Conservation (phyloP, 2,113 vertebrate species). For the Cololabis saira region DNA sequence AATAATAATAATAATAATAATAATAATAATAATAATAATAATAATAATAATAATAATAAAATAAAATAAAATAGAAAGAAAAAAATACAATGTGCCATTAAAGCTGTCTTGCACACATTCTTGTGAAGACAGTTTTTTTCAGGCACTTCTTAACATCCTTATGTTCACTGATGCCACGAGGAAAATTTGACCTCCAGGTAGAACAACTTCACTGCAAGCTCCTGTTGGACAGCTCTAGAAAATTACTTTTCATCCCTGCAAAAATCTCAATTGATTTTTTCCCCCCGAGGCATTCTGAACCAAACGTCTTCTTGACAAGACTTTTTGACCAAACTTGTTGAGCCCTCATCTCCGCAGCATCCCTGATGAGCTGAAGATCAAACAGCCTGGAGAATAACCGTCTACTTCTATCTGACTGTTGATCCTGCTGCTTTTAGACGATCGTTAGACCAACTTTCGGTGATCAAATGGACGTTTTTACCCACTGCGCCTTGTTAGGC, state of each 20-base stretch:
- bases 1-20: no score
- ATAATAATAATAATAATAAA: no score
- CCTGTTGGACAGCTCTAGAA: neutral
- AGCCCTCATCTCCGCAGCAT: slow-evolving; percentile 4
- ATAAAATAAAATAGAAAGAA: no score
- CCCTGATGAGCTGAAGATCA: slow-evolving; percentile 15
- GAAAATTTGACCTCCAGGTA: no score
- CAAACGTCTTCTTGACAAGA: neutral
- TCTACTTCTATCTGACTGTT: slow-evolving; percentile 43
- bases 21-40: no score
- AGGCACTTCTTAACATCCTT: no score
- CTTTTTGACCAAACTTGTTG: slow-evolving; percentile 9
- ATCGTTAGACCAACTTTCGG: slow-evolving; percentile 17
- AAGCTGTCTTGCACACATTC: no score
- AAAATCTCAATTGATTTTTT: neutral
- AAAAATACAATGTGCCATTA: no score
- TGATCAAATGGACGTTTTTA: slow-evolving; percentile 36
- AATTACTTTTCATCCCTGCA: no score
- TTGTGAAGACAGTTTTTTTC: no score
- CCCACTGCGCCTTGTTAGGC: slow-evolving; percentile 31
- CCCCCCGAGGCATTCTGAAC: neutral
- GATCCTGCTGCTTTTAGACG: slow-evolving; percentile 9
- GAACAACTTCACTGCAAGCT: no score
- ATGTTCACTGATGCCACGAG: no score
- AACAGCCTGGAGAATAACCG: slow-evolving; percentile 7